These are phyloP conservation scores for Corapipo altera DNA, from an alignment of 2,113 vertebrate genomes.

Conservation along the genomic window DNA sequence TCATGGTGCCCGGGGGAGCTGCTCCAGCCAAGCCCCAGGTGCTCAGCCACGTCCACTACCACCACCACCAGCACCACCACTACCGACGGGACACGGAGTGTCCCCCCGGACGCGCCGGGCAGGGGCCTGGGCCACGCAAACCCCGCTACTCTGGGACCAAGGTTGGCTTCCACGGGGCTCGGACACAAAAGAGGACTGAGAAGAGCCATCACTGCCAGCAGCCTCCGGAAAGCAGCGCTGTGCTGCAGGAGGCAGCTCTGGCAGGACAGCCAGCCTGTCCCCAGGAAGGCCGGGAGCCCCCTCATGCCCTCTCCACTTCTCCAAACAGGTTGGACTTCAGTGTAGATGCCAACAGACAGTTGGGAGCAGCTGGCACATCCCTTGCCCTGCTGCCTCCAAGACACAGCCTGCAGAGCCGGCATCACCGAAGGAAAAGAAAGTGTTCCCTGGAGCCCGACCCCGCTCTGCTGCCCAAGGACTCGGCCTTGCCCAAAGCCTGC, in stretches of 20 bases:
- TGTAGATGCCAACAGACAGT: not conserved
- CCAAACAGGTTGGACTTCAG: not conserved
- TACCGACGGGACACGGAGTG: constrained; percentile 75
- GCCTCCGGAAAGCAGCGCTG: not conserved
- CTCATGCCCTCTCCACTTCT: not conserved
- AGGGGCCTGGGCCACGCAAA: constrained; percentile 26
- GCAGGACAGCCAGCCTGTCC: not conserved
- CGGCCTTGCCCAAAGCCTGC: constrained; percentile 75
- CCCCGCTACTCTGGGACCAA: constrained; percentile 22
- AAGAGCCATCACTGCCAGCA: constrained; percentile 68
- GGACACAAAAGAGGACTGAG: constrained; percentile 29
- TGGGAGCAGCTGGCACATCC: constrained; percentile 3
- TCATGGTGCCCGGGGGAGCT: constrained; percentile 71
- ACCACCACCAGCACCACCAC: constrained; percentile 95
- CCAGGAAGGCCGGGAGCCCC: not conserved
- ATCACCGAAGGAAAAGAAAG: constrained; percentile 78
- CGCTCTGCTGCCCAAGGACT: constrained; percentile 76
- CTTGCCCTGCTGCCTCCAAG: constrained; percentile 58
- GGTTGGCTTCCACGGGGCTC: not conserved
- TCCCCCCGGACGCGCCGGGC: not conserved
- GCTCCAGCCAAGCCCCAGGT: constrained; percentile 75
- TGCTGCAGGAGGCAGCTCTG: constrained; percentile 66
- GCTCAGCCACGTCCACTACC: constrained; percentile 91
- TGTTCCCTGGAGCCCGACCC: constrained; percentile 70
- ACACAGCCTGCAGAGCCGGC: constrained; percentile 68